phyloP scores from a whole-genome alignment of 2,113 vertebrate genomes.

The Tyto alba region DNA sequence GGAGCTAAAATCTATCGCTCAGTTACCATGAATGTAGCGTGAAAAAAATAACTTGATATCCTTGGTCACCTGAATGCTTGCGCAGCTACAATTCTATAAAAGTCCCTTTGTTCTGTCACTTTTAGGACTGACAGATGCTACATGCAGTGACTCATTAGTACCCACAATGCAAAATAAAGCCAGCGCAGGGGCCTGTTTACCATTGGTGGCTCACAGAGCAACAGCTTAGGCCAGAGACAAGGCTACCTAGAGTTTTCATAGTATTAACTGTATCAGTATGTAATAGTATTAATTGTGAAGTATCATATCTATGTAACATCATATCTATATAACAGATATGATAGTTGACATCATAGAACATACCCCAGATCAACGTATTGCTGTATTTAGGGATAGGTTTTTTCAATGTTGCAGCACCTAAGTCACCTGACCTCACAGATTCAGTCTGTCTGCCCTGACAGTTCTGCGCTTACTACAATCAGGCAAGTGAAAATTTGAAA shows the following conservation, averaged over 20 bases:
- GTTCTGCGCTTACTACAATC: not conserved
- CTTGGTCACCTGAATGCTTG: not conserved
- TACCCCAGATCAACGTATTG: not conserved
- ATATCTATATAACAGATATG: too few species aligned
- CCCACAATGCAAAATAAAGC: not conserved
- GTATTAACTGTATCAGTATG: not conserved
- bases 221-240: not conserved
- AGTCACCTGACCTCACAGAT: not conserved
- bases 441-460: not conserved
- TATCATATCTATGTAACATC: too few species aligned
- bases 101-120: not conserved
- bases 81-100: not conserved
- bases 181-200: not conserved
- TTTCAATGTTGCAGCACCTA: fast-evolving
- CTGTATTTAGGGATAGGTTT: not conserved
- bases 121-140: not conserved
- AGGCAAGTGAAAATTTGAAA: not conserved
- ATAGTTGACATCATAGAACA: not conserved
- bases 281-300: too few species aligned
- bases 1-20: not conserved
- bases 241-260: not conserved
- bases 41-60: not conserved
- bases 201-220: not conserved
- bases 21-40: not conserved
- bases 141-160: not conserved